Conservation (phyloP, 2,888 invertebrate genomes). For the Campoplex nolae region DNA sequence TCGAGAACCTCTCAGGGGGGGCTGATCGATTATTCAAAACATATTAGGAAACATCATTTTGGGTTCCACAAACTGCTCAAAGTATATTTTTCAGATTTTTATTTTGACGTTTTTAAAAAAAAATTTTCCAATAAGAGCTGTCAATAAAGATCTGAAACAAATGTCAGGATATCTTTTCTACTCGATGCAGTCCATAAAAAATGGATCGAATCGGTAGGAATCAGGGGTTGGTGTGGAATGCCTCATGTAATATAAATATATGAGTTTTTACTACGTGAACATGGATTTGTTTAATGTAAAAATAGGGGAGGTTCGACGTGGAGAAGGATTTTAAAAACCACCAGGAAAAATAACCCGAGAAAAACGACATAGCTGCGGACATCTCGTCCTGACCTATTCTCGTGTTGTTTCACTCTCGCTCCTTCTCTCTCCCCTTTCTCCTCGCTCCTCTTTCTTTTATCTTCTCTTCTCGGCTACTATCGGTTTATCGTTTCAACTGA, state of each 20-base stretch:
- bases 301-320: not conserved
- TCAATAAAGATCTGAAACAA: too few relatives aligned
- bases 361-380: constrained; percentile 38
- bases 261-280: not conserved
- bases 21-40: too few relatives aligned
- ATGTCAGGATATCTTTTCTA: too few relatives aligned
- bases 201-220: too few relatives aligned
- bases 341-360: constrained; percentile 35
- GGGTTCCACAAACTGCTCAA: too few relatives aligned
- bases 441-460: not conserved
- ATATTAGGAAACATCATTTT: too few relatives aligned
- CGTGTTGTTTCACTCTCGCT: not conserved
- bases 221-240: too few relatives aligned
- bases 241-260: not conserved
- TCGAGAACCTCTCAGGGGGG: too few relatives aligned
- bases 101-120: too few relatives aligned
- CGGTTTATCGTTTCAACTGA: not conserved
- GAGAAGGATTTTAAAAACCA: constrained; percentile 13
- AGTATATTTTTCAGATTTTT: too few relatives aligned
- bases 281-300: not conserved
- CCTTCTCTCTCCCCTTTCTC: not conserved
- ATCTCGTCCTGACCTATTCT: constrained; percentile 27
- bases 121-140: too few relatives aligned
- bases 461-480: not conserved
- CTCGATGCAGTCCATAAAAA: too few relatives aligned